Evolutionary conservation across 2,113 vertebrate species (phyloP), one percentile per base, ranked within the genome.

Genomic region (Lethenteron camtschaticum): DNA sequence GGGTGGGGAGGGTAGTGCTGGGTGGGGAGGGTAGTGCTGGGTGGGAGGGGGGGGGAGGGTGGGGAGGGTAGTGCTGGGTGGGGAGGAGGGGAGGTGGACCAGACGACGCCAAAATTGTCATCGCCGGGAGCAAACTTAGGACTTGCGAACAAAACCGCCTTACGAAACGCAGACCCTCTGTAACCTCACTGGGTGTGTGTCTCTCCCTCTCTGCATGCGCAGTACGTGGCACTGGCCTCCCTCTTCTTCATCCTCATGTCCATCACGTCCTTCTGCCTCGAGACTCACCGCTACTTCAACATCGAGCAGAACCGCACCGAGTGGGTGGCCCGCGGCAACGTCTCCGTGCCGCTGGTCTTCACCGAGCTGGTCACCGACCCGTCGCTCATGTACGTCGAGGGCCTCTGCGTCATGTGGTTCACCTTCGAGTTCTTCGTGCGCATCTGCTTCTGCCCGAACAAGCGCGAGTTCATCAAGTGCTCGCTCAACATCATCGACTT

Each of bases 401-500:
- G 92, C 8, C 88, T 95, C 71, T 99, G 94, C 56, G 90, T 96
- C 76, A 82, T 95, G 77, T 97, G 92, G 94, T 99, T 99, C 81
- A 97, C 90, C 68, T 92, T 97, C 74, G 94, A 99, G 79, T 96
- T 99, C 80, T 81, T 99, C 73, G 94, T 96, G 87, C 84, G 94
- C 75, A 84, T 97, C 71, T 83, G 86, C 77, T 97, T 91, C 83
- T 99, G 94, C 75, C 94, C 94, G 9, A 87, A 91, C 79, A 99
- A 99, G 79, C 83, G 84, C 72, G 91, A 95, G 79, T 99, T 99
- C 82, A 84, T 99, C 75, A 87, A 86, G 79, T 96, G 96, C 72
- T 85, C 90, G 41, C 87, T 97, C 72, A 99, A 99, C 82, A 96
- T 96, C 82, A 96, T 99, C 73, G 94, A 99, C 84, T 96, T 99